phyloP scores from a whole-genome alignment of 92 coral and sea anemone genomes.

The Diadumene lineata region DNA sequence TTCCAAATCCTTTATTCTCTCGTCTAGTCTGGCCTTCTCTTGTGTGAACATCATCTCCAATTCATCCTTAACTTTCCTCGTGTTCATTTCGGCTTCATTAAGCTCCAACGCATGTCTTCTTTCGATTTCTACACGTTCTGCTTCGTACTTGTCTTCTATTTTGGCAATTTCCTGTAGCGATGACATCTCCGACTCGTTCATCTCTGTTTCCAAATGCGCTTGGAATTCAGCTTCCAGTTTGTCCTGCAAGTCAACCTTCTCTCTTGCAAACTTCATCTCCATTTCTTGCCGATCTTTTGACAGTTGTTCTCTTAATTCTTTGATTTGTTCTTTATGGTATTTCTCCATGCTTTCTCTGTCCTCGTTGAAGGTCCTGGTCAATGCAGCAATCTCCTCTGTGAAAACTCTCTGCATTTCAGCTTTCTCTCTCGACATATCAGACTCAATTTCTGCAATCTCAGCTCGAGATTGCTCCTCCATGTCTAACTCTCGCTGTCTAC shows the following conservation, averaged over 20 bases:
- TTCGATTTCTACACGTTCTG: constrained; percentile 66
- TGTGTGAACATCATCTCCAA: constrained; percentile 54
- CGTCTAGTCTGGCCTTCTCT: constrained; percentile 63
- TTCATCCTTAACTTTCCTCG: constrained; percentile 61
- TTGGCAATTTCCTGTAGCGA: constrained; percentile 45
- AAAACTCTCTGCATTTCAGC: constrained; percentile 85
- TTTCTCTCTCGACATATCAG: constrained; percentile 76
- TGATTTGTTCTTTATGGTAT: constrained; percentile 80
- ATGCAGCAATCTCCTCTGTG: constrained; percentile 84
- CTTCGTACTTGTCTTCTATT: constrained; percentile 50
- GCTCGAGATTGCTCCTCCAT: constrained; percentile 74
- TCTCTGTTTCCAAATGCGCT: constrained; percentile 58
- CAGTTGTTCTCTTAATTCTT: constrained; percentile 64
- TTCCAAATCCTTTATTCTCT: constrained; percentile 55
- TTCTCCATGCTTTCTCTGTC: constrained; percentile 79
- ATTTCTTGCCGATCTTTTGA: constrained; percentile 60
- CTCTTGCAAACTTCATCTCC: constrained; percentile 62
- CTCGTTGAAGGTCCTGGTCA: constrained; percentile 83
- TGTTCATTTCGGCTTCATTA: constrained; percentile 56
- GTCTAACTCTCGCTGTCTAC: constrained; percentile 64
- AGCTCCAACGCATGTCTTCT: constrained; percentile 49
- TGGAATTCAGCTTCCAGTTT: constrained; percentile 82
- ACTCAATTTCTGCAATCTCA: constrained; percentile 73
- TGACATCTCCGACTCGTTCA: constrained; percentile 46
- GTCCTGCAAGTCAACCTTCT: constrained; percentile 69